These are phyloP conservation scores for Muscidifurax raptorellus DNA, from an alignment of 1,140 invertebrate genomes.

Conservation along the genomic window DNA sequence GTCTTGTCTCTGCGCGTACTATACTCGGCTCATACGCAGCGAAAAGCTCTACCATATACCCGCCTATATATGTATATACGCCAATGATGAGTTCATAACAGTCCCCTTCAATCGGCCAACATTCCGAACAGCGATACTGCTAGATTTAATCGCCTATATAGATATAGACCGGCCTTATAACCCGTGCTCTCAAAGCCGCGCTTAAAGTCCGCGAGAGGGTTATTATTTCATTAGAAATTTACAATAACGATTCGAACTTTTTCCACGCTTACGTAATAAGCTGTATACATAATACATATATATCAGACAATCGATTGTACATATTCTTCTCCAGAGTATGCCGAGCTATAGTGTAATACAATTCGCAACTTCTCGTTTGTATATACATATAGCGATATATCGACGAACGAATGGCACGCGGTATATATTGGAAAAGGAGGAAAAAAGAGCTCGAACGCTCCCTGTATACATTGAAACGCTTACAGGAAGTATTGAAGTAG, in stretches of 20 bases:
- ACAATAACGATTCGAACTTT: neutral
- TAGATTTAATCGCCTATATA: neutral
- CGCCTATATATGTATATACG: too few species aligned
- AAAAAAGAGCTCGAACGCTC: neutral
- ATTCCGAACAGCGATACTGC: neutral
- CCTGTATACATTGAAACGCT: neutral
- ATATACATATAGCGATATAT: too few species aligned
- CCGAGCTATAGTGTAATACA: too few species aligned
- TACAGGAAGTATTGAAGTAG: conserved; percentile 21
- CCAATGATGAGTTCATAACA: neutral
- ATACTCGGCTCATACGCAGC: neutral
- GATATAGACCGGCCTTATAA: too few species aligned
- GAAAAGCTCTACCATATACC: neutral
- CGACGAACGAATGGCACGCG: neutral
- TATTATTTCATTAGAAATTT: neutral
- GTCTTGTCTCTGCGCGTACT: neutral
- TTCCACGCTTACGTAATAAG: too few species aligned
- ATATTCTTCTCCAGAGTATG: neutral
- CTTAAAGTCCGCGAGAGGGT: neutral
- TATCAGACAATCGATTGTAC: neutral
- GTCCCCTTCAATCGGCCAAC: neutral
- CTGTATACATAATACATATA: too few species aligned
- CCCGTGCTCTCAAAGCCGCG: too few species aligned
- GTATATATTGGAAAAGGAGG: neutral
- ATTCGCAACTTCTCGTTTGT: too few species aligned